A percentile compares a stretch with the other conserved stretches of the same genome.
Conservation (phyloP, 2,113 vertebrate genomes). For the Rissa tridactyla region DNA sequence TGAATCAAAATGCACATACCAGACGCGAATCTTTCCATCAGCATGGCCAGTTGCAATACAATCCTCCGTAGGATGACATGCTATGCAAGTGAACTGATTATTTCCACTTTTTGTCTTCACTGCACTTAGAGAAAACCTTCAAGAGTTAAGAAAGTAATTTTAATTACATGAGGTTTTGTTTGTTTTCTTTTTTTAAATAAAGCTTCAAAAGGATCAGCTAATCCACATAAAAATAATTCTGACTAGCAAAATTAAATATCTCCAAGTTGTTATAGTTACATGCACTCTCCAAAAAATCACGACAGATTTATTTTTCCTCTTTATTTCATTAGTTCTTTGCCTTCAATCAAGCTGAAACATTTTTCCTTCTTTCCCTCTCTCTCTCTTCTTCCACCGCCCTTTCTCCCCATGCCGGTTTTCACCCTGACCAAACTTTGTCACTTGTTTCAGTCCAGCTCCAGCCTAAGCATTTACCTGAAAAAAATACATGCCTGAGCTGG, state of each 20-base stretch:
- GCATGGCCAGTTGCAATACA: conserved; percentile 92
- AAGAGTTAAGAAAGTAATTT: not conserved
- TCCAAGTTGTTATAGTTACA: not conserved
- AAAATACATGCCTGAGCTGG: not conserved
- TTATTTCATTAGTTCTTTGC: not conserved
- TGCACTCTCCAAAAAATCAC: not conserved
- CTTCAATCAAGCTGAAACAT: not conserved
- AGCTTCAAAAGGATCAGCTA: not conserved
- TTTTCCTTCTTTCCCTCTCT: not conserved
- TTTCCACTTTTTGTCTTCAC: conserved; percentile 75
- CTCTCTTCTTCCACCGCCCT: not conserved
- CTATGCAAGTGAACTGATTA: conserved; percentile 84
- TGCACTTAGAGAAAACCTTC: conserved; percentile 82
- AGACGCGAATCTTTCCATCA: conserved; percentile 93
- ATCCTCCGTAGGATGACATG: conserved; percentile 90
- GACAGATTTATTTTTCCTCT: not conserved
- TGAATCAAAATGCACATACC: conserved; percentile 72
- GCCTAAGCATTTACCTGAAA: not conserved
- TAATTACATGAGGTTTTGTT: not conserved
- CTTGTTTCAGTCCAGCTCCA: not conserved
- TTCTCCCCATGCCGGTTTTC: not conserved
- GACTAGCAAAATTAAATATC: not conserved
- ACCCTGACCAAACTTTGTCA: not conserved
- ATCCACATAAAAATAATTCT: not conserved
- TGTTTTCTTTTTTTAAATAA: not conserved